Base-by-base conservation (phyloP, 2,797 vertebrate species). In the Mormyrus proboscirostris region DNA sequence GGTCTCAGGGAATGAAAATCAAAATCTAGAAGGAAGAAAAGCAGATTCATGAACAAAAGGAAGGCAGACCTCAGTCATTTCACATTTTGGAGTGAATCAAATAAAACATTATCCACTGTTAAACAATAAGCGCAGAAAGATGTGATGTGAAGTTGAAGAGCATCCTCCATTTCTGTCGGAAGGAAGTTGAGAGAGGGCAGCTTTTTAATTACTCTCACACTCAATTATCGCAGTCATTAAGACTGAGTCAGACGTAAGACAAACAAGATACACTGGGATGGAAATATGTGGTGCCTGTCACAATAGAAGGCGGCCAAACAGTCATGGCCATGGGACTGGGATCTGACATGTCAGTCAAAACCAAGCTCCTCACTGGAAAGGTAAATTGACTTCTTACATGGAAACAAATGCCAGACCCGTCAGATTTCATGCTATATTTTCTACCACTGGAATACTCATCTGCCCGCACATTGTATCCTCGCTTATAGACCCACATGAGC, bases 171-270 rank as follows among this genome's bases (percentile, higher is more conserved):
- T 62, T 79, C 8, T 22, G 33, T 50, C n/a, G 16, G 65, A 89
- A 4, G 55, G 55, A 44, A 41, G 12, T 12, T 6, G 19, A 4
- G 22, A 73, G 41, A 22, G 84, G 10, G 49, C 49, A n/a, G 22
- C 86, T 65, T 89, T 38, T 89, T 84, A 88, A 83, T 89, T 89
- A 57, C 49, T 51, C 49, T 84, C 53, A 41, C 65, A 49, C 65
- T 88, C 29, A 84, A 90, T 84, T 88, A 90, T 51, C 16, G 12
- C 16, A 38, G 73, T 4, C 51, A 89, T 89, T 88, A 88, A 38
- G 41, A 10, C 14, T 10, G 12, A 87, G 59, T 59, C 19, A 51
- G 83, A 76, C 33, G 8, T 57, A 33, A 33, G 86, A 79, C 38
- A 51, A 33, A 47, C 49, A 22, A 55, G 86, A 89, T 47, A 87